Conservation (phyloP, 2,113 vertebrate genomes). For the Eptesicus fuscus region DNA sequence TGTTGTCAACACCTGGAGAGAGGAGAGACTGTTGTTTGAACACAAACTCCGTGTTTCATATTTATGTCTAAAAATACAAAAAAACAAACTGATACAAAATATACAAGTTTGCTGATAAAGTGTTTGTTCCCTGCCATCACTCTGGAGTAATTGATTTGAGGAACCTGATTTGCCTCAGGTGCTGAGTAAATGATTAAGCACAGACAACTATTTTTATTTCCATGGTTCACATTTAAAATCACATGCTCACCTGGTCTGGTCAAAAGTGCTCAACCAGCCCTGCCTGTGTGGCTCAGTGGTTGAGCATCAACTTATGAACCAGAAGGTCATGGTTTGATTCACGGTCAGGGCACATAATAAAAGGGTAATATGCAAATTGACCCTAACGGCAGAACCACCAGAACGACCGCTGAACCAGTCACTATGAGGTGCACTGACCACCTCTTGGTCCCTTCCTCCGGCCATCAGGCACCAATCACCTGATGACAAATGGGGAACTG, state of each 20-base stretch:
- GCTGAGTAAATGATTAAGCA: constrained; percentile 9
- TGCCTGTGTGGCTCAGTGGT: no score
- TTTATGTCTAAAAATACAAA: constrained; percentile 9
- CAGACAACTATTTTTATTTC: not conserved
- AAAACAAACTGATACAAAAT: constrained; percentile 19
- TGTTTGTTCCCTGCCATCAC: not conserved
- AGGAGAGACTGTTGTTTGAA: not conserved
- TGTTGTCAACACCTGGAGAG: not conserved
- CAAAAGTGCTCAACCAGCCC: not conserved
- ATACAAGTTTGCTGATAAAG: not conserved
- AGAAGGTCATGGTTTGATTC: no score
- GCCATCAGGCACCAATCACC: no score
- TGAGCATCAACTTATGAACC: no score
- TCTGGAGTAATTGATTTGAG: constrained; percentile 46
- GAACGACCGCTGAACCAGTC: no score
- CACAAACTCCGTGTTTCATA: not conserved
- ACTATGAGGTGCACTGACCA: no score
- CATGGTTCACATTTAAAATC: not conserved
- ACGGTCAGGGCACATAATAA: no score
- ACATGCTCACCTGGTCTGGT: not conserved
- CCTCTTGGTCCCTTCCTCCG: no score
- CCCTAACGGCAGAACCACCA: no score
- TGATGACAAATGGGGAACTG: no score
- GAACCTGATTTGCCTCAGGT: constrained; percentile 31
- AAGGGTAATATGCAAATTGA: no score